These are phyloP conservation scores for Calosoma granatense DNA, from an alignment of 1,140 invertebrate genomes.

Conservation along the genomic window DNA sequence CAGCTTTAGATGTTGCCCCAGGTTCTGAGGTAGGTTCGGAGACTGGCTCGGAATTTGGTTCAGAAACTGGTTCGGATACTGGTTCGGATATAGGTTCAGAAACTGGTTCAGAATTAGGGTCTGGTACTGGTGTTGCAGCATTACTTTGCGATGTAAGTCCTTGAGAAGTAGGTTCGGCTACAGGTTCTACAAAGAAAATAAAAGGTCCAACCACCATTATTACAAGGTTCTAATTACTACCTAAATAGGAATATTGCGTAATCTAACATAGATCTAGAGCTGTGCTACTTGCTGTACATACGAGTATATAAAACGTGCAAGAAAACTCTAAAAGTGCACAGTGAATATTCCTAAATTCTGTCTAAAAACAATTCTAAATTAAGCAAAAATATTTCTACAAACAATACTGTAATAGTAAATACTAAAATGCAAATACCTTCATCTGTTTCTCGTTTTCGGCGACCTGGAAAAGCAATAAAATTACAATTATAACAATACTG, in stretches of 20 bases:
- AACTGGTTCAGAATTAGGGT: slow-evolving; percentile 33
- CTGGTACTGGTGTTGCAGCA: slow-evolving; percentile 30
- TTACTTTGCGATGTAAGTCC: slow-evolving; percentile 35
- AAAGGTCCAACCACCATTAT: slow-evolving; percentile 38
- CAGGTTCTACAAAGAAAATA: slow-evolving; percentile 37
- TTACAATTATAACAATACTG: no score
- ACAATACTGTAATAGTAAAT: no score
- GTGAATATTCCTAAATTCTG: no score
- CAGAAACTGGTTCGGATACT: slow-evolving; percentile 31
- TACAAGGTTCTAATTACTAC: background rate
- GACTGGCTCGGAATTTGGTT: slow-evolving; percentile 27
- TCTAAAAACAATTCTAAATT: no score
- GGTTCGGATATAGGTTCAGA: slow-evolving; percentile 35
- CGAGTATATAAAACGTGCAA: no score
- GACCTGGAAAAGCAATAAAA: slow-evolving; percentile 16
- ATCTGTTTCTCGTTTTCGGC: slow-evolving; percentile 11
- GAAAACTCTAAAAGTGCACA: no score
- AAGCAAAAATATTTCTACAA: no score
- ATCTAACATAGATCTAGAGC: background rate
- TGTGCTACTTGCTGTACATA: no score
- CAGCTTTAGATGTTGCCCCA: slow-evolving; percentile 31
- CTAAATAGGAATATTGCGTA: background rate
- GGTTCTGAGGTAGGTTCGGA: slow-evolving; percentile 22
- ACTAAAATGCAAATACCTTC: slow-evolving; percentile 10
- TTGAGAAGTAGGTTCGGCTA: slow-evolving; percentile 33